These are phyloP conservation scores for Paraescarpia echinospica DNA, from an alignment of 1,140 invertebrate genomes.

Conservation along the genomic window DNA sequence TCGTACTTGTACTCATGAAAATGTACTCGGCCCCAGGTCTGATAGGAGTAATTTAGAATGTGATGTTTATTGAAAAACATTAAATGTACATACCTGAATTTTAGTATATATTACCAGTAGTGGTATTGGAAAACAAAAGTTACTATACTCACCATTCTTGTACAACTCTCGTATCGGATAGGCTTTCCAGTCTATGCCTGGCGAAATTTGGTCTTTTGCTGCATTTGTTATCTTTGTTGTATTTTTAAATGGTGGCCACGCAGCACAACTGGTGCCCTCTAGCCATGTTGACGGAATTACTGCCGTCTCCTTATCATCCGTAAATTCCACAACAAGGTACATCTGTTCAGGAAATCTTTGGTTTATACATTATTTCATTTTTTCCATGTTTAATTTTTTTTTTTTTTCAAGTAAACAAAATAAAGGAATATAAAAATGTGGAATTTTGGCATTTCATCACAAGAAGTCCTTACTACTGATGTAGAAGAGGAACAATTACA, in stretches of 20 bases:
- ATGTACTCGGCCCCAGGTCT: too few relatives aligned
- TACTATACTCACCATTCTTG: not conserved
- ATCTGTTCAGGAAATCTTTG: not conserved
- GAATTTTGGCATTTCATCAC: not conserved
- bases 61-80: not conserved
- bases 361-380: too few relatives aligned
- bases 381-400: not conserved
- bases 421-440: not conserved
- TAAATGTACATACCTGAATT: not conserved
- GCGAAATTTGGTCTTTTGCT: not conserved
- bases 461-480: not conserved
- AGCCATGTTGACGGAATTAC: not conserved
- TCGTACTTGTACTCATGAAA: too few relatives aligned
- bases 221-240: not conserved
- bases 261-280: not conserved
- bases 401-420: not conserved
- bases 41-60: not conserved
- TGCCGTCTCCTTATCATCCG: not conserved
- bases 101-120: not conserved
- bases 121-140: not conserved
- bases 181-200: not conserved
- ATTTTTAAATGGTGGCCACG: not conserved
- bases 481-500: not conserved
- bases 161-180: not conserved
- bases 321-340: slow-evolving; percentile 1